phyloP scores from a whole-genome alignment of 92 coral and sea anemone genomes.

The Bergia sp. region DNA sequence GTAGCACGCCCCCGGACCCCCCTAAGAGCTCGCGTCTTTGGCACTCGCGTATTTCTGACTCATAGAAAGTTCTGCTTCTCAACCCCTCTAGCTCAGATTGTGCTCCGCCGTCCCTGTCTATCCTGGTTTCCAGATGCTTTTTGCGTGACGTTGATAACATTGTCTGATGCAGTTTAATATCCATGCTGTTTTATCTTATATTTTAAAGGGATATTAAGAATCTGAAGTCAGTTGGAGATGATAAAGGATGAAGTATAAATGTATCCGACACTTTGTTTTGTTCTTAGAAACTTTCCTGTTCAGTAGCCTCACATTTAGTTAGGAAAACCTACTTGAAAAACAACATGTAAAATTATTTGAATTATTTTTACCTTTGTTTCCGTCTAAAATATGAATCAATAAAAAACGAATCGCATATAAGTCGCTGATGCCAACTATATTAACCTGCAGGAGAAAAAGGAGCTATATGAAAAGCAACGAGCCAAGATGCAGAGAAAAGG shows the following conservation, averaged over 20 bases:
- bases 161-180: not conserved
- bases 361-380: too few species aligned
- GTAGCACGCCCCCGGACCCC: too few species aligned
- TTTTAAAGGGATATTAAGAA: not conserved
- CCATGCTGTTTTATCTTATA: not conserved
- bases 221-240: not conserved
- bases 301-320: too few species aligned
- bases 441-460: conserved; percentile 85
- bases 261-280: not conserved
- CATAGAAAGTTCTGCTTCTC: too few species aligned
- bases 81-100: too few species aligned
- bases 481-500: conserved; percentile 88
- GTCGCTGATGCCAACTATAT: not conserved
- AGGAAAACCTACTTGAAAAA: too few species aligned
- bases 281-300: too few species aligned
- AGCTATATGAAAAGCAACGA: conserved; percentile 78
- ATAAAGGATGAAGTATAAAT: not conserved
- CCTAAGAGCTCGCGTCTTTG: too few species aligned
- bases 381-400: not conserved
- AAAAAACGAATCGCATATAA: not conserved
- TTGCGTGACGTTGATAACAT: not conserved
- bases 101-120: too few species aligned
- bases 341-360: not conserved
- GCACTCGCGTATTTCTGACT: too few species aligned
- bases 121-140: not conserved